Percentiles rank a stretch among this genome's conserved stretches.
Evolutionary conservation across 35 echinoderm and acorn worm species (phyloP).

Genomic region (Apostichopus californicus): DNA sequence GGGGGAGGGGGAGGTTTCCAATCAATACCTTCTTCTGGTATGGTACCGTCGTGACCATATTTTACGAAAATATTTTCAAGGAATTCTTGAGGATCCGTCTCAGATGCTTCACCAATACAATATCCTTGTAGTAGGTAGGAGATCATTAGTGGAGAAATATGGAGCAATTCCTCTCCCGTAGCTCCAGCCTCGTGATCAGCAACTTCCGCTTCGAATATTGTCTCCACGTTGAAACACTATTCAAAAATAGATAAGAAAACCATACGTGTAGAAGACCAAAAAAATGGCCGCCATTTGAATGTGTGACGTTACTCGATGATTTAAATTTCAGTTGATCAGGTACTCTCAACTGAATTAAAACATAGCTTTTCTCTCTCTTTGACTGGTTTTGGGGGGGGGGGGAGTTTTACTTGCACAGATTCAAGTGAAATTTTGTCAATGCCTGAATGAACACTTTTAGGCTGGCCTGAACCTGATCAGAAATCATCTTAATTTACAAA

Average conservation of each 20-base stretch:
- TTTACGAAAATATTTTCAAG: constrained; percentile 59
- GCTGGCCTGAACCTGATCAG: too few relatives aligned
- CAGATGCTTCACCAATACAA: constrained; percentile 74
- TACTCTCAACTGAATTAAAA: too few relatives aligned
- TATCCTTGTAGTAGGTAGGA: constrained; percentile 70
- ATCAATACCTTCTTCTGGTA: constrained; percentile 62
- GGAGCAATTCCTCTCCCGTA: constrained; percentile 46
- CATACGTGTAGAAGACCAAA: background rate
- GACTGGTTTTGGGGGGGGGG: too few relatives aligned
- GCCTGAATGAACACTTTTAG: too few relatives aligned
- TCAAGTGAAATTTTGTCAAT: too few relatives aligned
- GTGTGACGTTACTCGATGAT: too few relatives aligned
- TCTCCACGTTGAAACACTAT: constrained; percentile 78
- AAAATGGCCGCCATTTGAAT: background rate
- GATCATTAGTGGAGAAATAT: constrained; percentile 47
- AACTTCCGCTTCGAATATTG: constrained; percentile 63
- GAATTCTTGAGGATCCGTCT: constrained; percentile 54
- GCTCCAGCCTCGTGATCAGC: constrained; percentile 64
- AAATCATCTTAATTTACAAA: too few relatives aligned
- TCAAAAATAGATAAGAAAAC: background rate
- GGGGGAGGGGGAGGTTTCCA: too few relatives aligned
- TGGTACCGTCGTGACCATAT: constrained; percentile 54
- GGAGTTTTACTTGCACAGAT: too few relatives aligned
- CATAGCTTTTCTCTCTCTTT: too few relatives aligned
- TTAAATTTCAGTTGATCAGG: too few relatives aligned